Evolutionary conservation across 2,797 vertebrate species (phyloP).

Genomic region (Simalia tracyae): DNA sequence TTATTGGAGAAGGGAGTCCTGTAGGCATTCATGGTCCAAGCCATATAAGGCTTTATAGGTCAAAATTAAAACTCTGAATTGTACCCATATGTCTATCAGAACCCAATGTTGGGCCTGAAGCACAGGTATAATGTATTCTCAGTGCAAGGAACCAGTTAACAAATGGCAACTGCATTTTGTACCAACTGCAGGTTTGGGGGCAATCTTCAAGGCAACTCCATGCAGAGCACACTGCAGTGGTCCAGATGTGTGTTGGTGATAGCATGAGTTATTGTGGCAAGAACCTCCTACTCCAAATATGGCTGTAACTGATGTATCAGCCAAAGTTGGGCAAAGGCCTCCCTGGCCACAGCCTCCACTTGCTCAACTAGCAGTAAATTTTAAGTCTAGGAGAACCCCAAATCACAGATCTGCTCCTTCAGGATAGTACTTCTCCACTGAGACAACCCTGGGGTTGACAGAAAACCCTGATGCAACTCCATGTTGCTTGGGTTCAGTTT

Average conservation of each 20-base stretch:
- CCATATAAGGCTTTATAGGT: neutral
- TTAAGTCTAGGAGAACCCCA: neutral
- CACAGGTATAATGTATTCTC: neutral
- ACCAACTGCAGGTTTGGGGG: neutral
- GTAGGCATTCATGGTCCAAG: neutral
- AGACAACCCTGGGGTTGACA: neutral
- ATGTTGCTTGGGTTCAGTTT: neutral
- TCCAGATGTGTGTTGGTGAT: neutral
- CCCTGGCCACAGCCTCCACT: neutral
- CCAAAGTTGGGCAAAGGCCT: neutral
- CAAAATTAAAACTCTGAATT: neutral
- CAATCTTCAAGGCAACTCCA: neutral
- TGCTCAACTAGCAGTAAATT: neutral
- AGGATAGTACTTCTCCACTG: too few species aligned
- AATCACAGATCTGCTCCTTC: neutral
- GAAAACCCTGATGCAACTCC: neutral
- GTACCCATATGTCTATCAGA: neutral
- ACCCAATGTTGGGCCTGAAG: neutral
- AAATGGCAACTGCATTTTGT: neutral
- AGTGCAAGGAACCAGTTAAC: neutral
- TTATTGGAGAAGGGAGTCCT: neutral
- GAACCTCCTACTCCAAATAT: neutral
- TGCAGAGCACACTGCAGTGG: neutral
- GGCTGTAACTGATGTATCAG: neutral
- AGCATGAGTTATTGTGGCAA: neutral